Evolutionary conservation across 2,113 vertebrate species (phyloP), one percentile per base, ranked within the genome.

Genomic region (Pseudopodoces humilis): DNA sequence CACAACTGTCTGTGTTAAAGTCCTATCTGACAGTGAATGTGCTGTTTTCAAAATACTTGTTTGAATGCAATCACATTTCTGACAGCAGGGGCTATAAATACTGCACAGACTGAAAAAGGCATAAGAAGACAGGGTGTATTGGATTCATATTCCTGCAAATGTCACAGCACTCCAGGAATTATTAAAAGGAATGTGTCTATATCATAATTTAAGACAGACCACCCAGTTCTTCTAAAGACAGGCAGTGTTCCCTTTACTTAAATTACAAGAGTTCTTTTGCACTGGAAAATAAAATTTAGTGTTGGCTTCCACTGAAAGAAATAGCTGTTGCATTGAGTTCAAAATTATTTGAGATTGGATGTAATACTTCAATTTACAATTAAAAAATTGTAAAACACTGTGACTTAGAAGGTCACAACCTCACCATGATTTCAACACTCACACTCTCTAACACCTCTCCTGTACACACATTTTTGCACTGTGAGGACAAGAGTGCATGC

Each of bases 401-500:
- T 23, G 24, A 69, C 30, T 83, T 35, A 30, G 20, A 59, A 81
- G 24, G 41, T 50, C 31, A 74, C 47, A 69, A 33, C 22, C 69
- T 50, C 55, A 74, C 9, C 3, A 14, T 11, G 2, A n/a, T 78
- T 94, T 74, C 60, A 69, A 58, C 30, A 59, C 6, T 31, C 17
- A 27, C 35, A 15, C 11, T 83, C 63, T 59, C 58, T 83, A 30
- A 72, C 44, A 72, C 25, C 24, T 81, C 69, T 77, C 21, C 35
- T 63, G 18, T 22, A 55, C 27, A 35, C 27, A 55, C 7, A 24
- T 63, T 72, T 49, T 72, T 80, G 14, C 15, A 68, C 21, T 74
- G 7, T 0, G 0, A 56, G 33, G 31, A 62, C 10, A 11, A 11
- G 46, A 81, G 70, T 28, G 12, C 9, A 49, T 37, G 25, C 7